Evolutionary conservation across 35 echinoderm and acorn worm species (phyloP).

Genomic region (Ophiothrix spiculata): DNA sequence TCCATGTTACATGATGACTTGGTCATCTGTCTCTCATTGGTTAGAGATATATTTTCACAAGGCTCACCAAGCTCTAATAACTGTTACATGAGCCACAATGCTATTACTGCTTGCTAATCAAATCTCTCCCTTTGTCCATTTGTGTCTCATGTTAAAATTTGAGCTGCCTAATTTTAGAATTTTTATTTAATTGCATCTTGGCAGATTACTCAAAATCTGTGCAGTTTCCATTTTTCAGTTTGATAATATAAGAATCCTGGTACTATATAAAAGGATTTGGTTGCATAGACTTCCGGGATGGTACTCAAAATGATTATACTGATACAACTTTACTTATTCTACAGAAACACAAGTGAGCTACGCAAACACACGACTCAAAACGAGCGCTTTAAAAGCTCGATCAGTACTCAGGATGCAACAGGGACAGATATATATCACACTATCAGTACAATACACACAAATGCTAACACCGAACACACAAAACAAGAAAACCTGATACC

Average conservation of each 20-base stretch:
- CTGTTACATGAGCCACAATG: slow-evolving; percentile 4
- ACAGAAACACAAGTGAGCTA: background rate
- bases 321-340: background rate
- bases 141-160: background rate
- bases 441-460: slow-evolving; percentile 3
- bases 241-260: background rate
- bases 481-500: background rate
- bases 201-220: background rate
- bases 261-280: background rate
- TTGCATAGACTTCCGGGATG: slow-evolving; percentile 3
- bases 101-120: background rate
- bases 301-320: background rate
- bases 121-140: background rate
- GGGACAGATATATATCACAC: background rate
- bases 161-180: background rate
- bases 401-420: background rate
- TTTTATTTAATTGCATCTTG: slow-evolving; percentile 1
- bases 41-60: background rate
- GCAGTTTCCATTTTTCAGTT: background rate
- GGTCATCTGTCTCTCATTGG: too few species aligned
- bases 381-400: background rate
- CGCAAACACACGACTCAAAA: background rate
- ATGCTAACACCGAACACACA: background rate
- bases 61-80: background rate
- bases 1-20: too few species aligned